Evolutionary conservation across 2,113 vertebrate genomes (phyloP).

Genomic region (Paraplagusia blochii): DNA sequence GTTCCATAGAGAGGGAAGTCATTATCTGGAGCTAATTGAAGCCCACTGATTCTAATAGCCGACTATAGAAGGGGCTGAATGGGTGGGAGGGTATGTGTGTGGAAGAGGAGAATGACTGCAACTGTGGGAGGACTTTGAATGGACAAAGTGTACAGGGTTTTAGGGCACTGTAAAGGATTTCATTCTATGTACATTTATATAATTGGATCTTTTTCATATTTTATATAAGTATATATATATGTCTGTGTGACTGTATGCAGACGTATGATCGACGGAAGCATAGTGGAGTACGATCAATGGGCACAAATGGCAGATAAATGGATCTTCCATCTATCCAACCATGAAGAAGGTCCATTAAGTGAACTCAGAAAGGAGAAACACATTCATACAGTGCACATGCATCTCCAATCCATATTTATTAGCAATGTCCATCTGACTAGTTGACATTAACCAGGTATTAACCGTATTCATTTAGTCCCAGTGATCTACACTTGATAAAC

Average conservation of each 20-base stretch:
- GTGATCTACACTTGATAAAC: background rate
- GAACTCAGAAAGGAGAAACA: conserved; percentile 14
- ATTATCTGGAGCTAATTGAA: conserved; percentile 61
- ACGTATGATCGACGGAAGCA: conserved; percentile 34
- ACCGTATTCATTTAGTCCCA: background rate
- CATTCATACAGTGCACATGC: background rate
- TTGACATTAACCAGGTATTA: conserved; percentile 3
- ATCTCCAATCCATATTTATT: conserved; percentile 6
- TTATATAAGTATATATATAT: conserved; percentile 31
- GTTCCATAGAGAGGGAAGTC: conserved; percentile 25
- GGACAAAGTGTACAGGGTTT: conserved; percentile 24
- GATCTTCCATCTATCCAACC: conserved; percentile 43
- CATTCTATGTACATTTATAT: conserved; percentile 37
- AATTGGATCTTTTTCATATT: background rate
- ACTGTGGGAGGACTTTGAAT: conserved; percentile 11
- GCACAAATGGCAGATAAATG: conserved; percentile 53
- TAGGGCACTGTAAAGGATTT: conserved; percentile 37
- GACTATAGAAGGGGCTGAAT: conserved; percentile 20
- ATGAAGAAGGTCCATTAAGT: conserved; percentile 27
- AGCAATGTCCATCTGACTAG: background rate
- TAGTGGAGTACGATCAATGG: conserved; percentile 48
- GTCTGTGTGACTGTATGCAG: conserved; percentile 6
- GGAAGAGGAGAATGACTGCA: background rate
- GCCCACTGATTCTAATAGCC: conserved; percentile 41
- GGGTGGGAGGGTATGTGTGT: conserved; percentile 3